These are phyloP conservation scores for Glaucomys volans DNA, from an alignment of 2,113 vertebrate genomes.

Conservation along the genomic window DNA sequence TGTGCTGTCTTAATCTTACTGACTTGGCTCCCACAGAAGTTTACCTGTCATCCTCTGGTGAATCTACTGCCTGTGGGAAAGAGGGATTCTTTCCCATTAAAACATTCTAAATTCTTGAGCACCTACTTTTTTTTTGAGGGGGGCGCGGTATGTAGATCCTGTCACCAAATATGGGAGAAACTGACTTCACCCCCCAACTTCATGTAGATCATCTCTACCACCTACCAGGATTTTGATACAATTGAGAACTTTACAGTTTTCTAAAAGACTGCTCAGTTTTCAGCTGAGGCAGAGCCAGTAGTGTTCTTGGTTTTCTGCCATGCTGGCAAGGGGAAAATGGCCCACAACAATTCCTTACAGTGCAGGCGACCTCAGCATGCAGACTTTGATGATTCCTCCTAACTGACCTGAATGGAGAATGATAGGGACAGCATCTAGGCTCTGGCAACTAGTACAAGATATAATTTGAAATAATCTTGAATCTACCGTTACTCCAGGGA, in stretches of 20 bases:
- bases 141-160: background rate
- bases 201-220: conserved; percentile 26
- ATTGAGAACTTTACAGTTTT: conserved; percentile 57
- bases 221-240: conserved; percentile 46
- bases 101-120: conserved; percentile 22
- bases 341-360: conserved; percentile 11
- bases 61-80: background rate
- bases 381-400: conserved; percentile 21
- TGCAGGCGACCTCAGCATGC: conserved; percentile 17
- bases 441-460: background rate
- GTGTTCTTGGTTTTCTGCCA: conserved; percentile 57
- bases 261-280: conserved; percentile 58
- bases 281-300: conserved; percentile 45
- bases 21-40: background rate
- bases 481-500: background rate
- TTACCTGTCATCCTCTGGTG: background rate
- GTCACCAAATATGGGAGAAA: conserved; percentile 18
- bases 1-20: conserved; percentile 12
- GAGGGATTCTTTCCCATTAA: background rate
- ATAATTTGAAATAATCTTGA: conserved; percentile 23
- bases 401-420: conserved; percentile 11
- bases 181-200: background rate
- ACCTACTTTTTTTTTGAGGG: background rate
- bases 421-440: background rate
- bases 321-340: conserved; percentile 51